phyloP scores from a whole-genome alignment of 2,113 vertebrate species.

The Lepus timidus region DNA sequence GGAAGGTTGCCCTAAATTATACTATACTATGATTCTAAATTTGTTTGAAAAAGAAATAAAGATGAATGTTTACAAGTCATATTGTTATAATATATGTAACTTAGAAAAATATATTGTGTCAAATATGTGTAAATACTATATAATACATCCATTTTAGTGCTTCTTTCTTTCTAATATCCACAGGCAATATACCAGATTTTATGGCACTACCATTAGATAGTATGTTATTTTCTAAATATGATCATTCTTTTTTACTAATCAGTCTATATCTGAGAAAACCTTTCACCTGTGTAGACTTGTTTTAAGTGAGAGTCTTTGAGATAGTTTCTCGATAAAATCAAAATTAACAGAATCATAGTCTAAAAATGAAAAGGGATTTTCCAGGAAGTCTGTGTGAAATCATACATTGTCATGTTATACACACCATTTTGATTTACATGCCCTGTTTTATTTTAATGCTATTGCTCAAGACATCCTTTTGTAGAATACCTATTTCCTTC shows the following conservation, averaged over 20 bases:
- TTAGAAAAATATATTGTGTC: background rate
- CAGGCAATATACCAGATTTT: background rate
- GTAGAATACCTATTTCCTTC: slow-evolving; percentile 1
- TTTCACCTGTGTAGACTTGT: background rate
- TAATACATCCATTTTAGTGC: background rate
- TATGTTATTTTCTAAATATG: background rate
- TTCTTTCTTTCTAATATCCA: slow-evolving; percentile 4
- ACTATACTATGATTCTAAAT: background rate
- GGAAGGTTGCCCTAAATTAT: background rate
- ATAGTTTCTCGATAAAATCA: background rate
- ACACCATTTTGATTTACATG: background rate
- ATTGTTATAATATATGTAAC: background rate
- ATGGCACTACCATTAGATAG: background rate
- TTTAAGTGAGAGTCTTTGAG: background rate
- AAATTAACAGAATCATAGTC: background rate
- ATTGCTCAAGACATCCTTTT: background rate
- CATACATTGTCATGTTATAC: background rate
- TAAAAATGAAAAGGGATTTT: slow-evolving; percentile 23
- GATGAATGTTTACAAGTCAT: background rate
- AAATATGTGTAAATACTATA: background rate
- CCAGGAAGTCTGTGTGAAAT: background rate
- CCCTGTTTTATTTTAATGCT: background rate
- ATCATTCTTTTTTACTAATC: slow-evolving; percentile 10
- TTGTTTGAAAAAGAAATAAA: slow-evolving; percentile 14
- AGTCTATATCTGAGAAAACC: background rate